A percentile compares a stretch with the other conserved stretches of the same genome.
Evolutionary conservation across 2,888 invertebrate genomes (phyloP).

Genomic region (Osedax fenrisi): DNA sequence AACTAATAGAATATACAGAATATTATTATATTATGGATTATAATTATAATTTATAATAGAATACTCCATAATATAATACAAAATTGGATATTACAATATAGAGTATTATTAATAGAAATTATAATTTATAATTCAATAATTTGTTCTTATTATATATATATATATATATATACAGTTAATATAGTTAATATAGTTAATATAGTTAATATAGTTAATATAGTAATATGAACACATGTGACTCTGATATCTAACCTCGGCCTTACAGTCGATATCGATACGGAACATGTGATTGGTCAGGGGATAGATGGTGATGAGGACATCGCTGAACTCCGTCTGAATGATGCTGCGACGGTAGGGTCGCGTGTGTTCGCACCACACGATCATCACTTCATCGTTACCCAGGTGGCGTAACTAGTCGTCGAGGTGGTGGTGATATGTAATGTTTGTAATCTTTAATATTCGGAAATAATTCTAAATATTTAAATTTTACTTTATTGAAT

Average conservation of each 20-base stretch:
- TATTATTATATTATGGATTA: no score
- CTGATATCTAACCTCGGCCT: constrained; percentile 77
- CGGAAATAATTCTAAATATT: background rate
- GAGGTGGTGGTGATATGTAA: background rate
- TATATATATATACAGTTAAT: no score
- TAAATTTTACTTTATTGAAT: background rate
- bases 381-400: constrained; percentile 94
- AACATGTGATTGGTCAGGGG: constrained; percentile 71
- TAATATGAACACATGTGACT: no score
- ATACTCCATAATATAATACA: no score
- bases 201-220: no score
- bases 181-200: no score
- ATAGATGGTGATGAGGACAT: constrained; percentile 89
- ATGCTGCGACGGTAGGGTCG: constrained; percentile 88
- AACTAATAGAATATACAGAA: no score
- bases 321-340: constrained; percentile 96
- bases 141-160: no score
- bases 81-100: no score
- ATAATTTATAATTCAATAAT: no score
- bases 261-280: constrained; percentile 74
- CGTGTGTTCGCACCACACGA: constrained; percentile 95
- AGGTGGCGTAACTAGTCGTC: constrained; percentile 74
- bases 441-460: background rate
- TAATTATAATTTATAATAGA: no score
- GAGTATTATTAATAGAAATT: no score